Conservation (phyloP, 2,888 invertebrate species). For the Sympetrum striolatum region DNA sequence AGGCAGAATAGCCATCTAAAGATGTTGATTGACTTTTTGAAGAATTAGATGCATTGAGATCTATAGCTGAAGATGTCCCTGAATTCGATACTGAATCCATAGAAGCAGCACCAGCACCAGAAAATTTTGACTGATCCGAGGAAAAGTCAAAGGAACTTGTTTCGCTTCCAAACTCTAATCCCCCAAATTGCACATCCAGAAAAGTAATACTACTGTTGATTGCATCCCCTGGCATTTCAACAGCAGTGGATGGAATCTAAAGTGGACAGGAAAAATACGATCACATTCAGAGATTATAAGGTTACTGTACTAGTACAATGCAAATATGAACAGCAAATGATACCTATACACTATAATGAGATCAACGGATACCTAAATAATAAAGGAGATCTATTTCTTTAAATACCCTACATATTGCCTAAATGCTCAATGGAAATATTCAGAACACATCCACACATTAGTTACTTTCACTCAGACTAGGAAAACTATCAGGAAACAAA, state of each 20-base stretch:
- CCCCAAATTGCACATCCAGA: conserved; percentile 94
- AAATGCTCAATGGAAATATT: too few relatives aligned
- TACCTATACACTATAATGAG: too few relatives aligned
- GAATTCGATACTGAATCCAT: conserved; percentile 49
- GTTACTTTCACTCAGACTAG: too few relatives aligned
- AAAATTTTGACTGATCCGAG: conserved; percentile 48
- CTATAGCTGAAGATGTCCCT: conserved; percentile 47
- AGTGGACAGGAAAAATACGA: conserved; percentile 51
- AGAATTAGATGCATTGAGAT: conserved; percentile 45
- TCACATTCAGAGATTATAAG: background rate
- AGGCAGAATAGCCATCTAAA: conserved; percentile 47
- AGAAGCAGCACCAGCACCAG: conserved; percentile 47
- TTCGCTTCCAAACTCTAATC: conserved; percentile 75
- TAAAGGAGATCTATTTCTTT: too few relatives aligned
- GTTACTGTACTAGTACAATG: too few relatives aligned
- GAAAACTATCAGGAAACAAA: too few relatives aligned
- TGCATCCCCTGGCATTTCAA: conserved; percentile 94
- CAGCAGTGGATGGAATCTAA: conserved; percentile 91
- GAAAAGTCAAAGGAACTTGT: conserved; percentile 60
- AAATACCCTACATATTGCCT: too few relatives aligned
- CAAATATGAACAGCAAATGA: too few relatives aligned
- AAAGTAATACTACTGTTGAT: conserved; percentile 74
- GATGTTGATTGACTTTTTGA: conserved; percentile 46
- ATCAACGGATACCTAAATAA: too few relatives aligned
- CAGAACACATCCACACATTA: too few relatives aligned